Base-by-base conservation (phyloP, 2,888 invertebrate species). In the Sarcophaga variegata region DNA sequence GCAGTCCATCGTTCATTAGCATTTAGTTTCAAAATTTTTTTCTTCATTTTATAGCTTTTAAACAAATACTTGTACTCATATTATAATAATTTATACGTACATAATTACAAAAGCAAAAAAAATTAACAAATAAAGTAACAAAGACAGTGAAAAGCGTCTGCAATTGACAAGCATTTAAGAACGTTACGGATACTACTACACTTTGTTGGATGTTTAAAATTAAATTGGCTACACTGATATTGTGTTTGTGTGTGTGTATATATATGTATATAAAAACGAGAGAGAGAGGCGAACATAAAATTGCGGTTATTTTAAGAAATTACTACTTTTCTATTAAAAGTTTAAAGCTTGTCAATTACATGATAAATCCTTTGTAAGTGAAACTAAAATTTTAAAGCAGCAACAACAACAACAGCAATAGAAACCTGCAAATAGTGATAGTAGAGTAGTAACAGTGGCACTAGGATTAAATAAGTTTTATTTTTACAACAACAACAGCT, bases 261-360 rank as follows among this genome's bases (percentile, higher is more conserved):
- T 25, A 3, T 25, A 3, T 25, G 25, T 25, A 6, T 25, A 12
- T 5, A 17, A 64, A 4, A 37, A 6, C 25, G 22, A 64, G 66
- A 12, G 14, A n/a, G 64, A 66, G 27, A 66, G 17, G 8, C 6
- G 22, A 14, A 37, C 37, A 66, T 27, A 12, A 67, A 67, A 67
- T n/a, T 67, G 67, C 20, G 67, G 20, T 47, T 11, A 12, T 20
- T 12, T 47, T n/a, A 2, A 66, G 22, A 20, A 47, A 47, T 67
- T 67, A 62, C 20, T 11, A 22, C 6, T 37, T 2, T 17, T 67
- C 0, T 12, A 47, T 67, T 67, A 47, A 67, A 67, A 67, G 11
- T 67, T 67, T 67, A 47, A 20, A 67, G 47, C 47, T 67, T 67
- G 47, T 67, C 67, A 67, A 67, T 67, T 67, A 67, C 67, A 47